phyloP scores from a whole-genome alignment of 2,888 invertebrate species.

The Psylliodes chrysocephalus region DNA sequence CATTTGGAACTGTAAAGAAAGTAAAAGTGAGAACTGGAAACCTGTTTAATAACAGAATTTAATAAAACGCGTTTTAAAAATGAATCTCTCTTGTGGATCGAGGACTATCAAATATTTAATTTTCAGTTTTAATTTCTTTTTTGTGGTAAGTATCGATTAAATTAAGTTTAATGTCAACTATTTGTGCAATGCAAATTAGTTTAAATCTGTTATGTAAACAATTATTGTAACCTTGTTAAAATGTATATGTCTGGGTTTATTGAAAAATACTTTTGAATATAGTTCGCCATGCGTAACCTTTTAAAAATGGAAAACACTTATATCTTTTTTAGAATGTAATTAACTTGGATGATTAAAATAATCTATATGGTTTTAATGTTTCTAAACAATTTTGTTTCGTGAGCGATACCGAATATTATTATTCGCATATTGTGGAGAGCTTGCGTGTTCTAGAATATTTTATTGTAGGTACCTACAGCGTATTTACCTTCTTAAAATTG shows the following conservation, averaged over 20 bases:
- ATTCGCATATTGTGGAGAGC: too few species aligned
- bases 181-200: not conserved
- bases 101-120: slow-evolving; percentile 84
- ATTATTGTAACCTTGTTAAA: not conserved
- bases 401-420: too few species aligned
- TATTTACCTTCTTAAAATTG: too few species aligned
- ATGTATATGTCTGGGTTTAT: not conserved
- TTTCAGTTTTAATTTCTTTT: slow-evolving; percentile 85
- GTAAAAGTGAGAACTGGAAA: slow-evolving; percentile 31
- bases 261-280: slow-evolving; percentile 5
- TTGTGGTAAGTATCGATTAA: slow-evolving; percentile 78
- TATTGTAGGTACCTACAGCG: too few species aligned
- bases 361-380: not conserved
- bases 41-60: slow-evolving; percentile 20
- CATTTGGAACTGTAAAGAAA: slow-evolving; percentile 13
- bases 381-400: too few species aligned
- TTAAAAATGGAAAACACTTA: not conserved
- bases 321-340: not conserved
- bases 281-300: not conserved
- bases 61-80: slow-evolving; percentile 39
- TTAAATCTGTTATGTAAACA: slow-evolving; percentile 13
- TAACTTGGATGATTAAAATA: not conserved
- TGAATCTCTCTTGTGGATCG: slow-evolving; percentile 57
- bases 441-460: too few species aligned
- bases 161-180: not conserved